Percentiles rank a stretch among this genome's conserved stretches.
Evolutionary conservation across 2,888 invertebrate species (phyloP).

Genomic region (Rhamphomyia laevipes): DNA sequence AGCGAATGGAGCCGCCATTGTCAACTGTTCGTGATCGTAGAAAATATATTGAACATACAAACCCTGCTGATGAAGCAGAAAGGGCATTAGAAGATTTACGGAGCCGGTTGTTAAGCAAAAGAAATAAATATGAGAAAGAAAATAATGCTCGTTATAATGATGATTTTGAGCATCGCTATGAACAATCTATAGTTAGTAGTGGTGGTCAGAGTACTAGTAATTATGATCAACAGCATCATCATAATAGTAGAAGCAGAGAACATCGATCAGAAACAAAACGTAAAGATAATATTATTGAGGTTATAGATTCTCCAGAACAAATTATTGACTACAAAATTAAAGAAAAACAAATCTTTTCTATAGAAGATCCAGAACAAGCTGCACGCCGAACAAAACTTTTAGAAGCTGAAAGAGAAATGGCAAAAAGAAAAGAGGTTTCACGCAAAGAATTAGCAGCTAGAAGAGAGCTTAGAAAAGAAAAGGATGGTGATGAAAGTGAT

Average conservation of each 20-base stretch:
- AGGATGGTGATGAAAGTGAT: neutral
- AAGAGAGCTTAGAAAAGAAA: conserved; percentile 36
- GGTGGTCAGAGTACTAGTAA: neutral
- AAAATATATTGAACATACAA: conserved; percentile 14
- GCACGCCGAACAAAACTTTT: conserved; percentile 54
- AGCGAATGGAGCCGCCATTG: conserved; percentile 3
- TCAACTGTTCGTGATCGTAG: conserved; percentile 5
- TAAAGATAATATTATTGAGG: conserved; percentile 34
- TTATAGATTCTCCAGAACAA: conserved; percentile 37
- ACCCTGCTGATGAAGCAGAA: conserved; percentile 38
- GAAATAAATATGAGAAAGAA: conserved; percentile 40
- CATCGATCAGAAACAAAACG: conserved; percentile 17
- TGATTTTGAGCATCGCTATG: conserved; percentile 4
- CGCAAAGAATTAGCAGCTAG: conserved; percentile 62
- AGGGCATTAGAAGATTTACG: conserved; percentile 63
- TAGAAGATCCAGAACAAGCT: conserved; percentile 41
- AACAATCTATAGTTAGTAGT: neutral
- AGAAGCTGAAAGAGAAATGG: conserved; percentile 65
- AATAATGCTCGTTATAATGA: conserved; percentile 18
- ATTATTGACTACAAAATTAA: neutral
- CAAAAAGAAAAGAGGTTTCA: conserved; percentile 62
- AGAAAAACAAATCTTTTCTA: conserved; percentile 17
- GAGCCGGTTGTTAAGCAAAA: conserved; percentile 57
- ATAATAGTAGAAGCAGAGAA: neutral
- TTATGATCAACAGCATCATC: neutral